Evolutionary conservation across 2,797 vertebrate species (phyloP).

Genomic region (Astyanax mexicanus): DNA sequence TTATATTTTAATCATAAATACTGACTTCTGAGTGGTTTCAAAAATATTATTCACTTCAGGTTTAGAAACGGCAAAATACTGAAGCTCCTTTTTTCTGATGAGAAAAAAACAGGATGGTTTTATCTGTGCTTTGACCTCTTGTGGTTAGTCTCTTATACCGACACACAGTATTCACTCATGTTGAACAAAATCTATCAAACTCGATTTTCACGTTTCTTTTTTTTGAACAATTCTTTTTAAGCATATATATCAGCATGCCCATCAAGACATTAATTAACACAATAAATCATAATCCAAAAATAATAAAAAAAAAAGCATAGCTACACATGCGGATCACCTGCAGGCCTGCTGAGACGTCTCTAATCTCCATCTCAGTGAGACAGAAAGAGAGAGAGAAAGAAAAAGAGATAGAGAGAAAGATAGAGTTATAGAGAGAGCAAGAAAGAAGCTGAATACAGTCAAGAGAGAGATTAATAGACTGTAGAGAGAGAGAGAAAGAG

Average conservation of each 20-base stretch:
- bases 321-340: slow-evolving; percentile 55
- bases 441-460: no score
- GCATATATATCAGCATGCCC: slow-evolving; percentile 57
- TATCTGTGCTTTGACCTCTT: slow-evolving; percentile 60
- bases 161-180: slow-evolving; percentile 60
- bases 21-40: slow-evolving; percentile 51
- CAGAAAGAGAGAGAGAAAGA: background rate
- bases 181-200: slow-evolving; percentile 58
- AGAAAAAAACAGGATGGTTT: slow-evolving; percentile 44
- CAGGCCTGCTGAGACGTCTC: slow-evolving; percentile 31
- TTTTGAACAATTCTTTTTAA: slow-evolving; percentile 45
- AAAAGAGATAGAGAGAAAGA: no score
- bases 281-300: slow-evolving; percentile 39
- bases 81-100: slow-evolving; percentile 32
- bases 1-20: slow-evolving; percentile 57
- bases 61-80: slow-evolving; percentile 62
- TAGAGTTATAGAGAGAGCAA: no score
- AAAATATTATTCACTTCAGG: slow-evolving; percentile 60
- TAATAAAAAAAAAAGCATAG: slow-evolving; percentile 53
- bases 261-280: slow-evolving; percentile 53
- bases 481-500: background rate
- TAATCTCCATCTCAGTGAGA: background rate
- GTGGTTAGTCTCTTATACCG: slow-evolving; percentile 60
- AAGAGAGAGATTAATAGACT: background rate
- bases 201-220: slow-evolving; percentile 49